Evolutionary conservation across 2,797 vertebrate genomes (phyloP).

Genomic region (Tolypeutes matacus): DNA sequence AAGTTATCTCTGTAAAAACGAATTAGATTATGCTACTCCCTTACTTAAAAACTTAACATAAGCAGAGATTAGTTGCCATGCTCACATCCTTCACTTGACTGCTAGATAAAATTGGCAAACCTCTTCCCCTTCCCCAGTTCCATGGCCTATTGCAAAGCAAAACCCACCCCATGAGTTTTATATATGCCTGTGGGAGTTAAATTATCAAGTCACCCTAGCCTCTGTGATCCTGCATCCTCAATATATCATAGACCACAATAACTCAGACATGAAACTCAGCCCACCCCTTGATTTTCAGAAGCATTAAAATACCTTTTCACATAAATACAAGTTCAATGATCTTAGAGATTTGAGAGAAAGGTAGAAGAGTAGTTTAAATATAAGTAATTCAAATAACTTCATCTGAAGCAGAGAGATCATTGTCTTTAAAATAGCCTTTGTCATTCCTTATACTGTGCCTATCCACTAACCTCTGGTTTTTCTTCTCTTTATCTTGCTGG

Average conservation of each 20-base stretch:
- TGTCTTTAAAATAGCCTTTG: not conserved
- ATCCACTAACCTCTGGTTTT: not conserved
- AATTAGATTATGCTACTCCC: not conserved
- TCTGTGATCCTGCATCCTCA: not conserved
- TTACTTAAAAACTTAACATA: not conserved
- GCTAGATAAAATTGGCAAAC: not conserved
- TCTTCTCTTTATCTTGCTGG: not conserved
- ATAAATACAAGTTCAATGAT: not conserved
- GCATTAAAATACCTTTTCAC: not conserved
- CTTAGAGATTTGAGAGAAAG: slow-evolving; percentile 1
- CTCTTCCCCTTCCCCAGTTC: not conserved
- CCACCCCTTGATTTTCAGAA: not conserved
- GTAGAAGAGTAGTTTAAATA: not conserved
- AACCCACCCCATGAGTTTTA: not conserved
- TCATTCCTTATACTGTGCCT: not conserved
- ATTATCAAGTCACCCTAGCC: not conserved
- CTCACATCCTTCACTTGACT: rapidly evolving
- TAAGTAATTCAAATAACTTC: not conserved
- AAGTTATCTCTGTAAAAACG: not conserved
- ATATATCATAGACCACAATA: not conserved
- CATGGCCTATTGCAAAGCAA: not conserved
- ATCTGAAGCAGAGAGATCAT: not conserved
- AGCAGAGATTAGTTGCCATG: not conserved
- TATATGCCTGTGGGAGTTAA: not conserved
- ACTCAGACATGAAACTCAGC: not conserved